Conservation (phyloP, 2,888 invertebrate genomes). For the Aproaerema taeniolella region DNA sequence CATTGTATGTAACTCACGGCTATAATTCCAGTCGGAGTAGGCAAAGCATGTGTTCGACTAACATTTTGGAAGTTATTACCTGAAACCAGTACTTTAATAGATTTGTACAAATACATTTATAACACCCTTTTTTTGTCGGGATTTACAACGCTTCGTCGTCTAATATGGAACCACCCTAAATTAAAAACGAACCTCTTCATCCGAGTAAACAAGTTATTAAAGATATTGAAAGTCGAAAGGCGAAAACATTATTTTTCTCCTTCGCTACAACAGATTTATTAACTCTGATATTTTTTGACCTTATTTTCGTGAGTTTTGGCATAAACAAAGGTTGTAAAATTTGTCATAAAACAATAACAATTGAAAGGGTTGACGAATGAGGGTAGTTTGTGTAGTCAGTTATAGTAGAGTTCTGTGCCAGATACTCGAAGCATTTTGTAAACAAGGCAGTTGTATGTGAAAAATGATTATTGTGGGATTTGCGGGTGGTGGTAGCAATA, state of each 20-base stretch:
- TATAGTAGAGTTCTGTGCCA: not conserved
- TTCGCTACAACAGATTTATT: conserved; percentile 44
- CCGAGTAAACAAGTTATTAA: conserved; percentile 45
- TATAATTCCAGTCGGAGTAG: no score
- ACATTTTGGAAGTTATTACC: no score
- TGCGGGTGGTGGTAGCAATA: not conserved
- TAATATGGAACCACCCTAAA: no score
- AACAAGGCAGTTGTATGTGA: not conserved
- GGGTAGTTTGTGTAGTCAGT: conserved; percentile 9
- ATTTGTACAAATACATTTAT: no score
- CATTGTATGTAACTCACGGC: no score
- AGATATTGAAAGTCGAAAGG: conserved; percentile 42
- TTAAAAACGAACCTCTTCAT: no score
- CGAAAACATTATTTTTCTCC: conserved; percentile 41
- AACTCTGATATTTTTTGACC: conserved; percentile 35
- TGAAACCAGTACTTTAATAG: no score
- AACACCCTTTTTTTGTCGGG: no score
- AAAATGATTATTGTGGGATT: not conserved
- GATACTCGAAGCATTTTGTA: not conserved
- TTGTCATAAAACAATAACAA: conserved; percentile 30
- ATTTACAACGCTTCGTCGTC: no score
- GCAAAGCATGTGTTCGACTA: no score
- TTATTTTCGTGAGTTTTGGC: conserved; percentile 28
- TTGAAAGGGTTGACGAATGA: conserved; percentile 24
- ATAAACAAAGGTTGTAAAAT: conserved; percentile 30